A percentile compares a stretch with the other conserved stretches of the same genome.
Conservation (phyloP, 2,888 invertebrate species). For the Ophion ellenae region DNA sequence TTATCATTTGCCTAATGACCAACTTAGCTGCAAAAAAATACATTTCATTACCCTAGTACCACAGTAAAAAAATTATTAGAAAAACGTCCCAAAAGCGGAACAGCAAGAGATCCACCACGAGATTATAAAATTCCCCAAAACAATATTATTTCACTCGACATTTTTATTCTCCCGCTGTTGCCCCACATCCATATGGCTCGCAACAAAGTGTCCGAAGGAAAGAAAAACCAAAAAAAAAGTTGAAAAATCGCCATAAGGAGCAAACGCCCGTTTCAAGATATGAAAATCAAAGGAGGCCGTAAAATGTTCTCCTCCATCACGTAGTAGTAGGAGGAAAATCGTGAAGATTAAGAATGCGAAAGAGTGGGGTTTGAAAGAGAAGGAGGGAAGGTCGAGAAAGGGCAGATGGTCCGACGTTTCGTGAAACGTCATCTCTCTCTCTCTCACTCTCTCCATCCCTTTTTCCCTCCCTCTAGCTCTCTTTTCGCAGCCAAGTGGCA, state of each 20-base stretch:
- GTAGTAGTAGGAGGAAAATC: conserved; percentile 9
- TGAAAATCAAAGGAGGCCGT: background rate
- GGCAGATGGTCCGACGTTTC: conserved; percentile 67
- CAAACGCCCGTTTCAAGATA: background rate
- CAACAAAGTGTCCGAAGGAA: too few species aligned
- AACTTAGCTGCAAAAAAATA: too few species aligned
- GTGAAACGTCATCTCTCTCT: conserved; percentile 59
- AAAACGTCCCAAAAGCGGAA: too few species aligned
- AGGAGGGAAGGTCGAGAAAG: conserved; percentile 59
- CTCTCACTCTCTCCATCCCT: conserved; percentile 66
- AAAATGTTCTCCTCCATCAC: background rate
- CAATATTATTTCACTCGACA: too few species aligned
- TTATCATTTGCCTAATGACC: too few species aligned
- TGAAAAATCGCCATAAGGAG: background rate
- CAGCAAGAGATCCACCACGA: too few species aligned
- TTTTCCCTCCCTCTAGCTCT: conserved; percentile 68
- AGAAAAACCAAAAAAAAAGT: too few species aligned
- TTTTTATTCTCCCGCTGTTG: too few species aligned
- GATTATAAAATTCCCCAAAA: too few species aligned
- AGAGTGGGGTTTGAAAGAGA: conserved; percentile 47
- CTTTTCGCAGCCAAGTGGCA: conserved; percentile 82
- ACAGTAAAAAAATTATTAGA: too few species aligned
- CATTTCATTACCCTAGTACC: too few species aligned
- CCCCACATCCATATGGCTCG: too few species aligned
- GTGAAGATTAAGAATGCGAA: conserved; percentile 69